These are phyloP conservation scores for Spodoptera picta DNA, from an alignment of 2,888 invertebrate species.

Conservation along the genomic window DNA sequence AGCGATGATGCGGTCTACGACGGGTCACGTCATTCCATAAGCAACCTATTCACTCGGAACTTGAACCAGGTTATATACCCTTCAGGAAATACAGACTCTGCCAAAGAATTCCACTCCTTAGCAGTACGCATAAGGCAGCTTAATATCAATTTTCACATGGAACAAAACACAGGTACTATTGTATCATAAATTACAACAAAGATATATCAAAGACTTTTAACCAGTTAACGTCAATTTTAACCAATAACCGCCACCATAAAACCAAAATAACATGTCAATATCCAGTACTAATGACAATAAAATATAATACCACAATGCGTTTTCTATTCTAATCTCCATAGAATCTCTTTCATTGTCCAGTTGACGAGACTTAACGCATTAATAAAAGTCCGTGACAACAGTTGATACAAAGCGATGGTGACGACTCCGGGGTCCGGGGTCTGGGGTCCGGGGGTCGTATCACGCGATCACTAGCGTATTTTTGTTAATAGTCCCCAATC, in stretches of 20 bases:
- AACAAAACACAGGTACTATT: too few relatives aligned
- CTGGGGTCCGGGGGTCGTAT: conserved; percentile 67
- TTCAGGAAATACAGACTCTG: too few relatives aligned
- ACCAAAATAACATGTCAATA: not conserved
- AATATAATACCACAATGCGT: not conserved
- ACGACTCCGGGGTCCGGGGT: conserved; percentile 57
- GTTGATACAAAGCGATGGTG: conserved; percentile 68
- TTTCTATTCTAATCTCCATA: conserved; percentile 25
- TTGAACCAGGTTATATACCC: too few relatives aligned
- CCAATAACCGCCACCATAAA: not conserved
- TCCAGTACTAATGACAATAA: conserved; percentile 7
- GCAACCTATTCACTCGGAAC: too few relatives aligned
- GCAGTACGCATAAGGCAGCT: too few relatives aligned
- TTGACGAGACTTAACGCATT: conserved; percentile 38
- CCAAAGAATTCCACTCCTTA: too few relatives aligned
- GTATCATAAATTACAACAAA: too few relatives aligned
- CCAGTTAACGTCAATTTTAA: too few relatives aligned
- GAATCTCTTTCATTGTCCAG: conserved; percentile 51
- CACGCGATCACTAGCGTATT: conserved; percentile 77
- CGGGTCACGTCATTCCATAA: too few relatives aligned
- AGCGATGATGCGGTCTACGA: too few relatives aligned
- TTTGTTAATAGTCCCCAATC: conserved; percentile 78
- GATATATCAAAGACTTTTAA: too few relatives aligned
- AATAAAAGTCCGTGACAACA: conserved; percentile 48
- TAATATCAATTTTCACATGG: too few relatives aligned